Conservation (phyloP, 2,797 vertebrate species). For the Eptatretus atami region DNA sequence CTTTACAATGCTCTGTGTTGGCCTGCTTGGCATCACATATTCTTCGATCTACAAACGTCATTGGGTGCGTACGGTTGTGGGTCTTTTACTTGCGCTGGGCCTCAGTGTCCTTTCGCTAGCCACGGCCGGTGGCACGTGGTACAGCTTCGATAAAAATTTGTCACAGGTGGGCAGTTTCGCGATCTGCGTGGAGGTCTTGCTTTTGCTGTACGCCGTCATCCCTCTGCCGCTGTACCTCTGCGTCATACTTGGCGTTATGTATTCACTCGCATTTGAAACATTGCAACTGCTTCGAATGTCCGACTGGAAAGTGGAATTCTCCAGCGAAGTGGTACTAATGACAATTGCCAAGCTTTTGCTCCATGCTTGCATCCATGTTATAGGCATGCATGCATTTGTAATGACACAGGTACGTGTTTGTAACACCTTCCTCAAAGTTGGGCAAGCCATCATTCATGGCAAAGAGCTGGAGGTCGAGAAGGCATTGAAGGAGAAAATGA, state of each 20-base stretch:
- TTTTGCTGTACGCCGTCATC: constrained; percentile 70
- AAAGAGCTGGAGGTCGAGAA: constrained; percentile 96
- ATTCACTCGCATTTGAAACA: constrained; percentile 57
- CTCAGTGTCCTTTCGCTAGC: constrained; percentile 51
- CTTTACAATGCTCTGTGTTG: constrained; percentile 34
- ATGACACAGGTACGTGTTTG: constrained; percentile 88
- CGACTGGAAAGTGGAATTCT: neutral
- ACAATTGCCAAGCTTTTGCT: constrained; percentile 40
- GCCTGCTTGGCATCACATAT: constrained; percentile 56
- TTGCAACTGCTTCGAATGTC: constrained; percentile 18
- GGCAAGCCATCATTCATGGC: constrained; percentile 91
- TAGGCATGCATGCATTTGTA: constrained; percentile 69
- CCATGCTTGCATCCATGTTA: constrained; percentile 54
- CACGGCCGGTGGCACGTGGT: constrained; percentile 17
- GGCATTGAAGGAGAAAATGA: constrained; percentile 92
- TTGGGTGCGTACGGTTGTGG: constrained; percentile 33
- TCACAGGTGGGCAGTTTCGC: constrained; percentile 75
- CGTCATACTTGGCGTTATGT: constrained; percentile 42
- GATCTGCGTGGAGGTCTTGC: constrained; percentile 57
- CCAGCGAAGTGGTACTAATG: neutral
- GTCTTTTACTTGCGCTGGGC: constrained; percentile 39
- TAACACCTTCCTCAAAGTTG: constrained; percentile 90
- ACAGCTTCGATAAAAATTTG: constrained; percentile 14
- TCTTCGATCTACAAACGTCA: constrained; percentile 40
- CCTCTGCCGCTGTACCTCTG: constrained; percentile 64